Base-by-base conservation (phyloP, 2,888 invertebrate genomes). In the Melanostoma scalare region DNA sequence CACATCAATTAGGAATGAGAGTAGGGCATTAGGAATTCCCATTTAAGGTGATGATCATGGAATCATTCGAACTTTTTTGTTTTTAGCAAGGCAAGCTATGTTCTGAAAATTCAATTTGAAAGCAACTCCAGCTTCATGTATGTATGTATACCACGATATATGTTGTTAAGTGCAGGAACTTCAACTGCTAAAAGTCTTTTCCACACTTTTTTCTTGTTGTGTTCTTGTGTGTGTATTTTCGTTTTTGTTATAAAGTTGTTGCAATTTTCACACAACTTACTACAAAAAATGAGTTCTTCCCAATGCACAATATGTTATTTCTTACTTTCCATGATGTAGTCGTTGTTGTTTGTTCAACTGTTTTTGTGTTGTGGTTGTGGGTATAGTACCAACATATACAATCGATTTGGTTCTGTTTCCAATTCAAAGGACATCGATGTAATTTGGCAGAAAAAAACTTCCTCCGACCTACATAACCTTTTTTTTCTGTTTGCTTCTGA, bases 361-460 rank as follows among this genome's bases (percentile, higher is more conserved):
- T 61, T 6, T 42, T 42, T 56, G 30, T 65, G 31, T 63, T 20
- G 20, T 73, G 68, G 75, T 76, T 72, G 78, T 73, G 68, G 73
- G 58, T 73, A 63, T 63, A 50, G 44, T 44, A 50, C 20, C 20
- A 20, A 20, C 20, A 20, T 20, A 78, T 69, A 73, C 73, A 69
- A 82, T 82, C 82, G 82, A 82, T 73, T 78, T 68, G 73, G 78
- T 68, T 77, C 69, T 58, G 52, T 69, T 82, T 82, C 78, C 82
- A 74, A 68, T 78, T 73, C 82, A 82, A 73, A 74, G 78, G 73
- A 82, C 73, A 82, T 82, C 82, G 82, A 82, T 82, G 78, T 74
- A 69, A 73, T 74, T 73, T 69, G 72, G 58, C 55, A 60, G 60
- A 50, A 72, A 77, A 55, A 65, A 75, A 71, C 42, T 81, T 75